Evolutionary conservation across 2,888 invertebrate species (phyloP), one percentile per base, ranked within the genome.

Genomic region (Drosophila vallismaia): DNA sequence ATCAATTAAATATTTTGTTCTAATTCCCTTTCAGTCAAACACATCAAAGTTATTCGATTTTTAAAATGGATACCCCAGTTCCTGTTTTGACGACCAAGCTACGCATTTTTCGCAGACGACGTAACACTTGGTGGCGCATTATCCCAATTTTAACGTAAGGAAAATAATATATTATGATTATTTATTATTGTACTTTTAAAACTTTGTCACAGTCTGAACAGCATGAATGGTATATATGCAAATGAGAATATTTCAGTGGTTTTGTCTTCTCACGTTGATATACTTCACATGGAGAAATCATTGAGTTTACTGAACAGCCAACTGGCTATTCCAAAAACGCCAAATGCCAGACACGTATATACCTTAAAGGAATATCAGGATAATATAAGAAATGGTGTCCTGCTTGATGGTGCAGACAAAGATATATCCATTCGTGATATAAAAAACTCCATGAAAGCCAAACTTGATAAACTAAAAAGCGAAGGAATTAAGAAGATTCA

Each of bases 181-280:
- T 7, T n/a, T 8, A 29, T 12, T n/a, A n/a, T n/a, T n/a, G n/a
- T n/a, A 28, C 7, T 12, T 38, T 29, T n/a, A 5, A 19, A 6
- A 24, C n/a, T 9, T 2, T 8, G 3, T 54, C 50, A 7, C 42
- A 89, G 89, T 29, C 76, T 90, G 46, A 89, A 83, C 66, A 89
- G 82, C 59, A 70, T 90, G 52, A 79, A 81, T 10, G 89, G 88
- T 59, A 83, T 86, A 55, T 87, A 75, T 76, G 81, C 81, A 48
- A 81, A 78, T 62, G 80, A 73, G 62, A 87, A 90, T 74, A 68
- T 91, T 40, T 89, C 90, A 74, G 80, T 89, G 75, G 74, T 89
- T 64, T 88, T 90, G 66, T 88, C 88, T 58, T 88, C 88, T 38
- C 86, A 88, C 79, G 78, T 85, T 49, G 87, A 89, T 64, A 78